Conservation (phyloP, 1,140 invertebrate species). For the Saccostrea cuccullata region DNA sequence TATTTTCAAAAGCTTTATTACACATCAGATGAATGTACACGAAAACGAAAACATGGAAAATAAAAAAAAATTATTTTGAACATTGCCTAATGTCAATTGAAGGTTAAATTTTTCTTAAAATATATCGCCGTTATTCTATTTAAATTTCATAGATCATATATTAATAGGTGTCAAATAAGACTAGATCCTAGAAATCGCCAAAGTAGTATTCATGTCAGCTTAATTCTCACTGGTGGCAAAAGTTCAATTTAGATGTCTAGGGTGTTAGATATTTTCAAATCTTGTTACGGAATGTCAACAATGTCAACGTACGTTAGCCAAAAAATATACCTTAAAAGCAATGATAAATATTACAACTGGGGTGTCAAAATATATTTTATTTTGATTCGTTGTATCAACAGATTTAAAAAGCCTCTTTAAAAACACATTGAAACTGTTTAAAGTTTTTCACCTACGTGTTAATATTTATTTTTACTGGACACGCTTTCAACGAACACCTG, state of each 20-base stretch:
- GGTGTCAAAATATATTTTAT: background rate
- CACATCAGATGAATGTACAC: too few relatives aligned
- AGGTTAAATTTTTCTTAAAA: too few relatives aligned
- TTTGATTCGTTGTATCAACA: constrained; percentile 8
- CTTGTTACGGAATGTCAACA: background rate
- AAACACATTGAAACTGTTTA: background rate
- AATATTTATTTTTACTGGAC: constrained; percentile 10
- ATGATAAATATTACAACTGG: background rate
- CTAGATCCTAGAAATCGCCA: background rate
- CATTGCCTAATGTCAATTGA: too few relatives aligned
- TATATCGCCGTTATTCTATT: too few relatives aligned
- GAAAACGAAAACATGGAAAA: too few relatives aligned
- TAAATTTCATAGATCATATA: background rate
- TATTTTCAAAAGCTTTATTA: too few relatives aligned
- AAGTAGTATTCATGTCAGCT: background rate
- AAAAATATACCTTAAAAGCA: too few relatives aligned
- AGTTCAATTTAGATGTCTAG: background rate
- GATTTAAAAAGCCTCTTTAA: background rate
- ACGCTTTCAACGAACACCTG: background rate
- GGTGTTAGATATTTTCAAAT: background rate
- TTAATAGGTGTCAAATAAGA: background rate
- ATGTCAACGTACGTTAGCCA: too few relatives aligned
- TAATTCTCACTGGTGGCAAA: background rate
- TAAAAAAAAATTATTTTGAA: too few relatives aligned
- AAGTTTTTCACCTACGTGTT: background rate